These are phyloP conservation scores for Apteryx owenii DNA, from an alignment of 2,113 vertebrate species.

Conservation along the genomic window DNA sequence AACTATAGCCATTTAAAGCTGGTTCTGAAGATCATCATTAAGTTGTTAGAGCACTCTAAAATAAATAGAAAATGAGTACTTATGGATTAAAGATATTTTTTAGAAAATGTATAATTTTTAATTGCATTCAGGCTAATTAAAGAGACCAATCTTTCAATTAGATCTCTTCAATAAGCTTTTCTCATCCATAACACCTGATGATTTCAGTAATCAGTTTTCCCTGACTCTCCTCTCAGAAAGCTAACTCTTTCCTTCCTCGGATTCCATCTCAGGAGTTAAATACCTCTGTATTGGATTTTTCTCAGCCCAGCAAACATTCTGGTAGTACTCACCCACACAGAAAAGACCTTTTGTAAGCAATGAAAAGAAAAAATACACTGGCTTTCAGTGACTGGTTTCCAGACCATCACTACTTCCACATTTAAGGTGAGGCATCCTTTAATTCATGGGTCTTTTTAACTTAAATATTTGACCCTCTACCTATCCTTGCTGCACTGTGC, in stretches of 20 bases:
- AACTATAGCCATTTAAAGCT: neutral
- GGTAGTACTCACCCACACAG: neutral
- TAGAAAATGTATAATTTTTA: neutral
- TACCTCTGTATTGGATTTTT: neutral
- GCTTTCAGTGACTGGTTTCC: neutral
- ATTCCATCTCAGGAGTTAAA: neutral
- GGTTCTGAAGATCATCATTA: neutral
- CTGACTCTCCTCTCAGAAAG: neutral
- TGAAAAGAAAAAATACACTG: neutral
- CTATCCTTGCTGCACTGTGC: neutral
- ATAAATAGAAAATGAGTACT: neutral
- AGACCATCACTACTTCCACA: neutral
- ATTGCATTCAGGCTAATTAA: neutral
- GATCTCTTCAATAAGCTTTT: neutral
- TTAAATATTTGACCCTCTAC: neutral
- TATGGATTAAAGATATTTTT: neutral
- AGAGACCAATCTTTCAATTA: neutral
- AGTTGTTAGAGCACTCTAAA: neutral
- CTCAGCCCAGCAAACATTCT: neutral
- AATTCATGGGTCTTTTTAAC: neutral
- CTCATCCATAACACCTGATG: neutral
- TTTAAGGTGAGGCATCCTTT: neutral
- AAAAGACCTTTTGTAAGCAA: neutral
- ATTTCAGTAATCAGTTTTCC: neutral
- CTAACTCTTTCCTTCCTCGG: neutral